Evolutionary conservation across 2,888 invertebrate genomes (phyloP).

Genomic region (Germaria angustata): DNA sequence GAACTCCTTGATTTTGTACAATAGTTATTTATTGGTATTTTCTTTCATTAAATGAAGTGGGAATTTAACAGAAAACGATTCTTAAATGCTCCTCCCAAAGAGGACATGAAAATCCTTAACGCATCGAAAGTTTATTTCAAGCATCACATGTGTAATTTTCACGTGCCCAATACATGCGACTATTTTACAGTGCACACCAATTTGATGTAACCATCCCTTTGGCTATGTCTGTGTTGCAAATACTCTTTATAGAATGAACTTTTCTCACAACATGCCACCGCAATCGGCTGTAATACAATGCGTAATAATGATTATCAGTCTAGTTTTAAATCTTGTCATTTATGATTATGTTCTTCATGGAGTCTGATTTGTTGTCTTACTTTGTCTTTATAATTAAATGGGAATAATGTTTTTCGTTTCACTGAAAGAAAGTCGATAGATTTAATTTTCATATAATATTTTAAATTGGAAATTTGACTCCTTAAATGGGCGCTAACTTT

Average conservation of each 20-base stretch:
- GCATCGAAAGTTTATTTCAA: too few relatives aligned
- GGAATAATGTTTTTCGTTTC: neutral
- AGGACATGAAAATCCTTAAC: too few relatives aligned
- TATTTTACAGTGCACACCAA: too few relatives aligned
- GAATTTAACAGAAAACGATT: neutral
- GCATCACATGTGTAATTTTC: too few relatives aligned
- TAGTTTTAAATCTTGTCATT: conserved; percentile 14
- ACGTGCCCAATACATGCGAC: too few relatives aligned
- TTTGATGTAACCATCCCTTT: too few relatives aligned
- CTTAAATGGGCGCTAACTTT: conserved; percentile 74
- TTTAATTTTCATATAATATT: conserved; percentile 56
- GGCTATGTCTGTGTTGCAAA: too few relatives aligned
- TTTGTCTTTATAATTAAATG: neutral
- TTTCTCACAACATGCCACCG: neutral
- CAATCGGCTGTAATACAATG: neutral
- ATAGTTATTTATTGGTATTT: neutral
- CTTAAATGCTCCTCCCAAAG: too few relatives aligned
- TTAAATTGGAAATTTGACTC: conserved; percentile 77
- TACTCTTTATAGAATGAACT: too few relatives aligned
- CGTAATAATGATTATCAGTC: conserved; percentile 13
- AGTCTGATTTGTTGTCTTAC: neutral
- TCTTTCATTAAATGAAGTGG: neutral
- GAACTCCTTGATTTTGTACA: neutral
- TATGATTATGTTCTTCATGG: conserved; percentile 1
- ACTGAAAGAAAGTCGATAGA: neutral